Base-by-base conservation (phyloP, 2,797 vertebrate genomes). In the Pempheris klunzingeri region DNA sequence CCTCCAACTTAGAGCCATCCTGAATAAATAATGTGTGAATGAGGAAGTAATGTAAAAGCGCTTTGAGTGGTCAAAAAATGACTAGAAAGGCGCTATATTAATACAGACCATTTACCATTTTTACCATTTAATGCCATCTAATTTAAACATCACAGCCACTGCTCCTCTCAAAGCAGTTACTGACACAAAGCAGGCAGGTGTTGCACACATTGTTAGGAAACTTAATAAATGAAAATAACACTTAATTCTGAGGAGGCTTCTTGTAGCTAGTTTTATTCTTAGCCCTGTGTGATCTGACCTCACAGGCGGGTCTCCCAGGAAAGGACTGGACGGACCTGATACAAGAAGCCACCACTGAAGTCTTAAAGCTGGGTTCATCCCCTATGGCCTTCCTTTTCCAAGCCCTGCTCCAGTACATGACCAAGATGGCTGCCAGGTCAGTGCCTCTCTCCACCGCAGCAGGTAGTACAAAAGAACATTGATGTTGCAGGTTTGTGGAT, bases 271-370 rank as follows among this genome's bases (percentile, higher is more conserved):
- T 77, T 79, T 70, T 32, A 7, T 58, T 32, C 14, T 24, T 38
- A 57, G 50, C 14, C 11, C 3, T 65, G 3, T 81, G 64, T 85
- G 46, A 39, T 83, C 26, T 85, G 50, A 32, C 36, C 7, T 87
- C 46, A 26, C 82, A 99, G 98, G 95, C 94, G 22, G 92, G 95
- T 54, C 72, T 95, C 60, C 91, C 96, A 61, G 90, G 92, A 85
- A 94, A 93, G 13, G 96, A 97, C 71, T 99, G 98, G 98, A 93
- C 93, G 26, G 94, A 95, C 62, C 94, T 99, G 86, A 95, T 98
- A 69, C 90, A 94, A 41, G 98, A 99, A 87, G 98, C 98, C 71
- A 98, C 97, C 60, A 78, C 94, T 39, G 98, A 99, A 92, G 96
- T 94, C 68, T 81, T 98, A 90, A 99, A 99, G 85, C 93, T 98